Conservation (phyloP, 2,888 invertebrate genomes). For the Gymnoscelis rufifasciata region DNA sequence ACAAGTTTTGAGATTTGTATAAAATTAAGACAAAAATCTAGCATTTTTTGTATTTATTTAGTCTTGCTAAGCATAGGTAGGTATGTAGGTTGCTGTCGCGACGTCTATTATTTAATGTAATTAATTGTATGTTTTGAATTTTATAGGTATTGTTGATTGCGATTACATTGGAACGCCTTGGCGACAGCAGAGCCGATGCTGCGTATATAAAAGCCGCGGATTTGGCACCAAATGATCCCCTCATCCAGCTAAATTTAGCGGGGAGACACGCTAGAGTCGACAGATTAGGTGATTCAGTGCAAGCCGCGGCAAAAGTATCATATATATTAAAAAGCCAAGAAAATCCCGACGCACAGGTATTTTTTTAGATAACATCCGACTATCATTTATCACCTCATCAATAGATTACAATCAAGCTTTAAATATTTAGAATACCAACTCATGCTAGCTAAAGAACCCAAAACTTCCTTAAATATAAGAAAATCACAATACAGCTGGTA, state of each 20-base stretch:
- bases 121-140: too few species aligned
- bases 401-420: too few species aligned
- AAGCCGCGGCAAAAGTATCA: conserved; percentile 44
- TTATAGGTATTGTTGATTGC: conserved; percentile 61
- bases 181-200: conserved; percentile 59
- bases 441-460: too few species aligned
- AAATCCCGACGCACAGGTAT: conserved; percentile 57
- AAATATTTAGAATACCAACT: too few species aligned
- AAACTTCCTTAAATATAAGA: conserved; percentile 1
- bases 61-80: too few species aligned
- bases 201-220: conserved; percentile 54
- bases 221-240: conserved; percentile 52
- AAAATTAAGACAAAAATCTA: too few species aligned
- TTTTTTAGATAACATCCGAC: too few species aligned
- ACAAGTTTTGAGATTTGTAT: too few species aligned
- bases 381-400: too few species aligned
- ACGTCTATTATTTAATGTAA: too few species aligned
- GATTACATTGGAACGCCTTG: conserved; percentile 60
- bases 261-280: conserved; percentile 57
- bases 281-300: conserved; percentile 41
- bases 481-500: not conserved
- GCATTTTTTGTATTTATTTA: too few species aligned
- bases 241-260: conserved; percentile 59
- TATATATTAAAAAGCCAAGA: conserved; percentile 42
- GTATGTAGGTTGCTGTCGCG: too few species aligned